phyloP scores from a whole-genome alignment of 2,888 invertebrate species.

The Apotomis turbidana region DNA sequence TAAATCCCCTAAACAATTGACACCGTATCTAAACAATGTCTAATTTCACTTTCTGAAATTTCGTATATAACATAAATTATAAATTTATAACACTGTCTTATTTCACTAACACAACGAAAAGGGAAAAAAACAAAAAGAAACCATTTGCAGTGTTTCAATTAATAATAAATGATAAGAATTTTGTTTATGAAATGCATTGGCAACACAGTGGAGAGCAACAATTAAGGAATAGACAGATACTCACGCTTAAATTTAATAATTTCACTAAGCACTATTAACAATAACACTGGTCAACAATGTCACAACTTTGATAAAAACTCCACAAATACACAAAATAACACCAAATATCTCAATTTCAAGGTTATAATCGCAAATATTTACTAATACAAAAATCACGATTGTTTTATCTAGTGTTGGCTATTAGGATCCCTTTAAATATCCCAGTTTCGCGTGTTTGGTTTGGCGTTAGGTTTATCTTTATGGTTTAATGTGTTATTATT shows the following conservation, averaged over 20 bases:
- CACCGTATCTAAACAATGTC: too few species aligned
- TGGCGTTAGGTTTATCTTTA: neutral
- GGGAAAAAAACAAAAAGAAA: too few species aligned
- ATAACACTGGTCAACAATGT: neutral
- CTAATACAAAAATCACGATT: constrained; percentile 3
- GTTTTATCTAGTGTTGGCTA: neutral
- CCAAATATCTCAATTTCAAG: constrained; percentile 19
- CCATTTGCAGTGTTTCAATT: too few species aligned
- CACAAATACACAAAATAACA: constrained; percentile 14
- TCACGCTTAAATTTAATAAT: neutral
- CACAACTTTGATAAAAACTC: constrained; percentile 11
- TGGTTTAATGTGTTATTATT: constrained; percentile 46
- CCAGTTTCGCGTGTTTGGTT: neutral
- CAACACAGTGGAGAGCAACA: neutral
- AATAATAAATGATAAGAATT: neutral
- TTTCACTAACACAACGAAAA: too few species aligned
- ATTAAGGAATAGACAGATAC: neutral
- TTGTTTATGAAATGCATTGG: neutral
- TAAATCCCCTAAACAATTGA: too few species aligned
- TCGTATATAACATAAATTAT: too few species aligned
- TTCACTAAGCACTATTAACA: neutral
- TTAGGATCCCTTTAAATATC: neutral
- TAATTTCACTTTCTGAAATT: too few species aligned
- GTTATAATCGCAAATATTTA: constrained; percentile 12
- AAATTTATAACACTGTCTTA: too few species aligned